These are phyloP conservation scores for Poliocrania exsul DNA, from an alignment of 2,797 vertebrate species.

Conservation along the genomic window DNA sequence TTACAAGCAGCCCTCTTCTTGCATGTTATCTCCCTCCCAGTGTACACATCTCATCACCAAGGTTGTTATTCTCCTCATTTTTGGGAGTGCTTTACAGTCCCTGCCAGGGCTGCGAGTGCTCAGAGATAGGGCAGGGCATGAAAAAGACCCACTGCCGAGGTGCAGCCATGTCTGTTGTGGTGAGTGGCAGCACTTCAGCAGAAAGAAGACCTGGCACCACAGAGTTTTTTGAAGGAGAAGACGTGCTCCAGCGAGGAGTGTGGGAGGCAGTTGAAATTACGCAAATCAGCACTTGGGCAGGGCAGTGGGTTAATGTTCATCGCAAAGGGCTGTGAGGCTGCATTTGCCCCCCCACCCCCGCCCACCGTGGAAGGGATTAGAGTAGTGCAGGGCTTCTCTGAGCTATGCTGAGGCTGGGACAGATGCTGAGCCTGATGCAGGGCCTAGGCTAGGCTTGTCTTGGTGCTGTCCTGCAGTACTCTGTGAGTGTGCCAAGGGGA, in stretches of 20 bases:
- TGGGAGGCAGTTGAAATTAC: slow-evolving; percentile 18
- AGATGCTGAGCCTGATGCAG: not conserved
- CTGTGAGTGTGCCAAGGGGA: fast-evolving
- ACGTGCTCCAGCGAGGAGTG: not conserved
- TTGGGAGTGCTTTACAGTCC: not conserved
- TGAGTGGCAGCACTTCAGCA: not conserved
- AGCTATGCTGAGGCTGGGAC: fast-evolving
- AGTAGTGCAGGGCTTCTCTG: not conserved
- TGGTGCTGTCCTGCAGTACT: fast-evolving
- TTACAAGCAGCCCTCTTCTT: not conserved
- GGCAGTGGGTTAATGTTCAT: slow-evolving; percentile 39
- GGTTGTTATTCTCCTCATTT: not conserved
- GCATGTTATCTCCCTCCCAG: not conserved
- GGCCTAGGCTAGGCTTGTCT: fast-evolving
- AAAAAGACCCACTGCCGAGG: not conserved
- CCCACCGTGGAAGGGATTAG: not conserved
- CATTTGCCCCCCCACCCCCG: not conserved
- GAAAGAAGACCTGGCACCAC: not conserved
- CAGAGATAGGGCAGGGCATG: not conserved
- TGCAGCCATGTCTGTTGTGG: not conserved
- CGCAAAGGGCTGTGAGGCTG: not conserved
- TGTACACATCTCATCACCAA: fast-evolving
- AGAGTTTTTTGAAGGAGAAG: not conserved
- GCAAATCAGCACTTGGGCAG: not conserved
- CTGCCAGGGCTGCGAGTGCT: not conserved